Percentiles rank a stretch among this genome's conserved stretches.
Evolutionary conservation across 2,888 invertebrate species (phyloP).

Genomic region (Tenthredo mesomela): DNA sequence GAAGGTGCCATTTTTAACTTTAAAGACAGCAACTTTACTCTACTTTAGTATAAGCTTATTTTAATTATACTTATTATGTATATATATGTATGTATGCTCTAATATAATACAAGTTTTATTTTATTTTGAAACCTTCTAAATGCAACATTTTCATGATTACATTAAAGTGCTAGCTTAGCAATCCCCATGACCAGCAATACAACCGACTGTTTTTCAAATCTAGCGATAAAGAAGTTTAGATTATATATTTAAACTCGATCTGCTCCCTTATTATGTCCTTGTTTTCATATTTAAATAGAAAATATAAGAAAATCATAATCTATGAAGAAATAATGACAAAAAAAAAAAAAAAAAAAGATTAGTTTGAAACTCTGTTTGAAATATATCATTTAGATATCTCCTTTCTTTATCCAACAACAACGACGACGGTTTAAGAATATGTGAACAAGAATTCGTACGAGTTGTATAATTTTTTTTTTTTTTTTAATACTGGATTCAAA

Average conservation of each 20-base stretch:
- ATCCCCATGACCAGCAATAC: neutral
- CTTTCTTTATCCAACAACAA: neutral
- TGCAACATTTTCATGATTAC: constrained; percentile 34
- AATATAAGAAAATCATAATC: too few species aligned
- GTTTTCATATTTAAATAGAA: neutral
- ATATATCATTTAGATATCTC: neutral
- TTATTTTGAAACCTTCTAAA: constrained; percentile 49
- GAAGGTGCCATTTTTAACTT: constrained; percentile 10
- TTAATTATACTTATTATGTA: constrained; percentile 30
- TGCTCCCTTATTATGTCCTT: neutral
- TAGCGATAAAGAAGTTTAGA: constrained; percentile 2
- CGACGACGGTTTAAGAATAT: neutral
- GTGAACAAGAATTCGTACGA: neutral
- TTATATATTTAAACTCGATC: neutral
- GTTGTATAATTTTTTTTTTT: neutral
- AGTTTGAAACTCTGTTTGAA: neutral
- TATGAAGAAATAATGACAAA: neutral
- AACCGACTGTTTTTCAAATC: constrained; percentile 12
- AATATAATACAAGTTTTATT: constrained; percentile 49
- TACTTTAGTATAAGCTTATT: constrained; percentile 15
- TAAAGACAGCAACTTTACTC: constrained; percentile 26
- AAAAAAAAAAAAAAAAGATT: neutral
- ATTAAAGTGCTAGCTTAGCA: neutral
- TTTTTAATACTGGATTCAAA: neutral
- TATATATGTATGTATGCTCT: neutral